Evolutionary conservation across 2,113 vertebrate species (phyloP).

Genomic region (Oreotrochilus melanogaster): DNA sequence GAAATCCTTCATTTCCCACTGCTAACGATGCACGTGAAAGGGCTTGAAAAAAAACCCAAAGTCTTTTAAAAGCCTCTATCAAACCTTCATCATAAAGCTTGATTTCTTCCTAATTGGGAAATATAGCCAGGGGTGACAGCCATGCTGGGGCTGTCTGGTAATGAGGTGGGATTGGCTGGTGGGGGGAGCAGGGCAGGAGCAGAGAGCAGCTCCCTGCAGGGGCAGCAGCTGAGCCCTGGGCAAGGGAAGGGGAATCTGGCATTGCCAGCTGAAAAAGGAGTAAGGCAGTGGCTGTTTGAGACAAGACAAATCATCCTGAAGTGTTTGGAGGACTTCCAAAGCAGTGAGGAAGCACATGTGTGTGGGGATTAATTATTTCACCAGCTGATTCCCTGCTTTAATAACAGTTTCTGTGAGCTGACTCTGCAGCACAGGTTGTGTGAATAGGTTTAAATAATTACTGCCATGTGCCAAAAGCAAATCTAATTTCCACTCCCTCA

Average conservation of each 20-base stretch:
- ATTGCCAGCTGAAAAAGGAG: neutral
- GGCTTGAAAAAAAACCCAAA: neutral
- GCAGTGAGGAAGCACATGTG: rapidly evolving
- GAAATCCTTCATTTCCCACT: neutral
- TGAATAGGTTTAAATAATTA: neutral
- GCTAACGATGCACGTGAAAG: neutral
- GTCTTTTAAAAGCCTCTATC: neutral
- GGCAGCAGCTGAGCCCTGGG: neutral
- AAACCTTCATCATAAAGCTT: neutral
- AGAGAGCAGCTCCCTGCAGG: too few relatives aligned
- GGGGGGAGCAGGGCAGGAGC: neutral
- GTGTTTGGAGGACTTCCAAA: neutral
- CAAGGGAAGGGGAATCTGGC: neutral
- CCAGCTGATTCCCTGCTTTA: neutral
- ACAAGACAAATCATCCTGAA: neutral
- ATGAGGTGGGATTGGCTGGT: neutral
- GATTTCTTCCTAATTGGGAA: constrained; percentile 3
- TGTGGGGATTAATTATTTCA: neutral
- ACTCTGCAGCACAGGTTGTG: rapidly evolving
- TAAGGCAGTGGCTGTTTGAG: neutral
- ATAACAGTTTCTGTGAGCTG: neutral
- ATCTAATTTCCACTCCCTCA: constrained; percentile 23
- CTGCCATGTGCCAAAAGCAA: neutral
- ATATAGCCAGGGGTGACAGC: neutral
- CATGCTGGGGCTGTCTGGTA: neutral